phyloP scores from a whole-genome alignment of 2,113 vertebrate genomes.

The Laticauda laticaudata region DNA sequence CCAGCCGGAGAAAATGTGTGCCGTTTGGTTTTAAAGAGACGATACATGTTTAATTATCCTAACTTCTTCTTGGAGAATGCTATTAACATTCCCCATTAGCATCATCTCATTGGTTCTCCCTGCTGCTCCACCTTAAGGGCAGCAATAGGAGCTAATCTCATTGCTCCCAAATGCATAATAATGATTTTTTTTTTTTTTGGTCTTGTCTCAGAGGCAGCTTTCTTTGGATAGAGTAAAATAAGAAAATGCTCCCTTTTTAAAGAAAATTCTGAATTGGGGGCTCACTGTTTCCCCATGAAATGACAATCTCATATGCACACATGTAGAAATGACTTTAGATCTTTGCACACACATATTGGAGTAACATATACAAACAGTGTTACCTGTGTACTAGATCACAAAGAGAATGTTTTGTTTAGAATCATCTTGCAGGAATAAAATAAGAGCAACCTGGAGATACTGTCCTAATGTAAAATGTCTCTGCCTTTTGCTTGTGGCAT shows the following conservation, averaged over 20 bases:
- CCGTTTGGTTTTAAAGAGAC: slow-evolving; percentile 79
- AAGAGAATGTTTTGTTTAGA: neutral
- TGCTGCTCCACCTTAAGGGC: slow-evolving; percentile 82
- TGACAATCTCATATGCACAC: slow-evolving; percentile 36
- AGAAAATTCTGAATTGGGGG: slow-evolving; percentile 67
- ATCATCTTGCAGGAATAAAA: slow-evolving; percentile 58
- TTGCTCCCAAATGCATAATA: slow-evolving; percentile 83
- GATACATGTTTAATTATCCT: slow-evolving; percentile 83
- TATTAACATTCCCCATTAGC: slow-evolving; percentile 82
- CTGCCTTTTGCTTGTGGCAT: slow-evolving; percentile 58
- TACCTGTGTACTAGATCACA: slow-evolving; percentile 50
- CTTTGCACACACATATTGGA: slow-evolving; percentile 37
- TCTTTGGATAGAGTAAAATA: slow-evolving; percentile 73
- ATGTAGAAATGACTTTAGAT: slow-evolving; percentile 54
- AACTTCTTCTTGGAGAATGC: slow-evolving; percentile 80
- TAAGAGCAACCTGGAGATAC: slow-evolving; percentile 65
- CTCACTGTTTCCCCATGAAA: neutral
- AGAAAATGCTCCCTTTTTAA: slow-evolving; percentile 56
- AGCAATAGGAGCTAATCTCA: slow-evolving; percentile 82
- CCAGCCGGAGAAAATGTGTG: slow-evolving; percentile 80
- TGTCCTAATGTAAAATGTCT: slow-evolving; percentile 65
- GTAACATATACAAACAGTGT: neutral
- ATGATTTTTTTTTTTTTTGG: slow-evolving; percentile 79
- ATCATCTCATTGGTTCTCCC: slow-evolving; percentile 80
- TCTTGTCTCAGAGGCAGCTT: slow-evolving; percentile 76